Evolutionary conservation across 1,140 invertebrate species (phyloP), one percentile per base, ranked within the genome.

Genomic region (Diorhabda elongata): DNA sequence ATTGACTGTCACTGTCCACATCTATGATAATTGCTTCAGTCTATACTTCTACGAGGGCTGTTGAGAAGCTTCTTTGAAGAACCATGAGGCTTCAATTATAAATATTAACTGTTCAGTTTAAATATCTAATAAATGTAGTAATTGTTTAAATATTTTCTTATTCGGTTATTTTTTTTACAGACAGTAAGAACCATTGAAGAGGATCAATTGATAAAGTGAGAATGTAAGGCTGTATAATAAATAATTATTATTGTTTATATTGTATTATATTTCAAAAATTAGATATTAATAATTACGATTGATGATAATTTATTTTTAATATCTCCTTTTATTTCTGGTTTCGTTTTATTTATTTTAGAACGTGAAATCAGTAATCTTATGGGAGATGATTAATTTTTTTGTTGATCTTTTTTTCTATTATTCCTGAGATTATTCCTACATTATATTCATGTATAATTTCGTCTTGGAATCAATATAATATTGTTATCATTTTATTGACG

Each of bases 171-270:
- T 70, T 11, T 67, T 60, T 76, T 75, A 67, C 68, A 76, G 75
- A 76, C 68, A 70, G 66, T 58, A 72, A 71, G 68, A 69, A 75
- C 64, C 66, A 71, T 58, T 70, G 64, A 70, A 75, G 68, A 69
- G 70, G 69, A 74, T 66, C 71, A 70, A 58, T 64, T 26, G 61
- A 66, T 71, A 66, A 69, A 71, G 75, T 76, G 76, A 77, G 76
- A 77, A 77, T 66, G 76, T 76, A 77, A 71, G 76, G 76, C 76
- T 77, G 76, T 77, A 77, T 77, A 74, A 69, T 71, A 52, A 52
- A 52, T 52, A 70, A 71, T 73, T 70, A 74, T 73, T 72, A 75
- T 75, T 77, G 75, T 77, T 77, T 77, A 77, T 77, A 76, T 76
- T 77, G 76, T 77, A 76, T 77, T 71, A 74, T 77, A 77, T 71